phyloP scores from a whole-genome alignment of 2,113 vertebrate genomes.

The Ophthalmolycus amberensis region DNA sequence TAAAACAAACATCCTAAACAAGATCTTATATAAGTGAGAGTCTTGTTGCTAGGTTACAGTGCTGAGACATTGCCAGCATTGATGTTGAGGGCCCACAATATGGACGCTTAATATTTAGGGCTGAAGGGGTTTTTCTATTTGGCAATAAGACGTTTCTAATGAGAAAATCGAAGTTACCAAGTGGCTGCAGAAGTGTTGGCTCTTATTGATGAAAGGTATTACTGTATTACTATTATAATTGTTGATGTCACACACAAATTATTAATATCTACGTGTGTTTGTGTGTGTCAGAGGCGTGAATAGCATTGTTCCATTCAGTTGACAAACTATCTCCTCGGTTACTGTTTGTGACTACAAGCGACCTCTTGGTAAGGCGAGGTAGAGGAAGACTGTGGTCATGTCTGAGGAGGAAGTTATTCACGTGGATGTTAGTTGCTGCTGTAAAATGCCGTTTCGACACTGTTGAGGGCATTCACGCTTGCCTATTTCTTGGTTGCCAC shows the following conservation, averaged over 20 bases:
- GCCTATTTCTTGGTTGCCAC: conserved; percentile 15
- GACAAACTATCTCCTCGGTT: background rate
- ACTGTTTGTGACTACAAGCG: background rate
- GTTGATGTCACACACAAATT: background rate
- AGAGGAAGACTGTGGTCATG: background rate
- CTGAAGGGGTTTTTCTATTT: conserved; percentile 15
- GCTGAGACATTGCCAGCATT: conserved; percentile 21
- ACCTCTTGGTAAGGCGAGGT: background rate
- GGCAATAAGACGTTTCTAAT: background rate
- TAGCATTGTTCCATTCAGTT: background rate
- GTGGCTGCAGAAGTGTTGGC: conserved; percentile 17
- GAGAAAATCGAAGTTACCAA: conserved; percentile 26
- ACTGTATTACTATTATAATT: background rate
- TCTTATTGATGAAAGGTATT: background rate
- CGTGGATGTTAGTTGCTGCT: background rate
- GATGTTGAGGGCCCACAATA: conserved; percentile 5
- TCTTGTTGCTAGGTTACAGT: conserved; percentile 55
- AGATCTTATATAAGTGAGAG: conserved; percentile 31
- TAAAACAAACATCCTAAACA: conserved; percentile 30
- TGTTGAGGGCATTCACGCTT: background rate
- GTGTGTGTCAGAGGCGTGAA: conserved; percentile 15
- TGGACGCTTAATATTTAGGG: conserved; percentile 23
- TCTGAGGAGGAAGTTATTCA: conserved; percentile 9
- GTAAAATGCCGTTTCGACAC: conserved; percentile 13
- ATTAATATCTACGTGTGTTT: background rate